These are phyloP conservation scores for Machaerirhynchus nigripectus DNA, from an alignment of 2,113 vertebrate genomes.

Conservation along the genomic window DNA sequence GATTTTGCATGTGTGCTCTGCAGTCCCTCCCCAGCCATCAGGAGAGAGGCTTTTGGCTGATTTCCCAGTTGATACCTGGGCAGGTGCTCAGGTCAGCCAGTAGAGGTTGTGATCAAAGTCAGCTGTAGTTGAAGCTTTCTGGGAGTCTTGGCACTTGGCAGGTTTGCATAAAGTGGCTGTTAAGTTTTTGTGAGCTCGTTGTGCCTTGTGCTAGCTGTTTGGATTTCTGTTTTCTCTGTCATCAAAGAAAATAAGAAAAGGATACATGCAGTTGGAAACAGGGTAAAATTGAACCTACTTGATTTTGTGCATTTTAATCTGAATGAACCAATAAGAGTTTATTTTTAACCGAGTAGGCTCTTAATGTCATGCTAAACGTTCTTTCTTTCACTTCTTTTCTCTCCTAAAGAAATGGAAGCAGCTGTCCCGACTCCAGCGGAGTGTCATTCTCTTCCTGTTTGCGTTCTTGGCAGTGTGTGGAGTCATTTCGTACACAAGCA, in stretches of 20 bases:
- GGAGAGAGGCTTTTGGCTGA: neutral
- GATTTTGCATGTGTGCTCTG: neutral
- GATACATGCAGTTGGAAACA: neutral
- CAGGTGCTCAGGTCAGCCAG: neutral
- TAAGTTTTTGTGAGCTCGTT: neutral
- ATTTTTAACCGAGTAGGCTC: neutral
- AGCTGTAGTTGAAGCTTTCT: neutral
- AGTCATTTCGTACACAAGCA: constrained; percentile 70
- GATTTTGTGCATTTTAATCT: neutral
- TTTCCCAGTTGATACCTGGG: neutral
- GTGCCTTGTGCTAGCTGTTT: neutral
- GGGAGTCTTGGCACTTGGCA: neutral
- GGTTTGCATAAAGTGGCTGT: neutral
- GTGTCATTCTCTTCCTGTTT: constrained; percentile 81
- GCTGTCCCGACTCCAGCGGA: constrained; percentile 89
- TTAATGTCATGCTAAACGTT: neutral
- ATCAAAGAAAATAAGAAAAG: neutral
- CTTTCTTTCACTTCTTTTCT: neutral
- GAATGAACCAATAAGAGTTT: neutral
- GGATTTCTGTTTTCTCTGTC: neutral
- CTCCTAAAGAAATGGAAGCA: constrained; percentile 91
- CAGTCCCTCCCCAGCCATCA: neutral
- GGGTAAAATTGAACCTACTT: neutral
- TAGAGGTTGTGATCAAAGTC: neutral
- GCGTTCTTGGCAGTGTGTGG: constrained; percentile 77